Base-by-base conservation (phyloP, 2,113 vertebrate genomes). In the Barbus barbus region DNA sequence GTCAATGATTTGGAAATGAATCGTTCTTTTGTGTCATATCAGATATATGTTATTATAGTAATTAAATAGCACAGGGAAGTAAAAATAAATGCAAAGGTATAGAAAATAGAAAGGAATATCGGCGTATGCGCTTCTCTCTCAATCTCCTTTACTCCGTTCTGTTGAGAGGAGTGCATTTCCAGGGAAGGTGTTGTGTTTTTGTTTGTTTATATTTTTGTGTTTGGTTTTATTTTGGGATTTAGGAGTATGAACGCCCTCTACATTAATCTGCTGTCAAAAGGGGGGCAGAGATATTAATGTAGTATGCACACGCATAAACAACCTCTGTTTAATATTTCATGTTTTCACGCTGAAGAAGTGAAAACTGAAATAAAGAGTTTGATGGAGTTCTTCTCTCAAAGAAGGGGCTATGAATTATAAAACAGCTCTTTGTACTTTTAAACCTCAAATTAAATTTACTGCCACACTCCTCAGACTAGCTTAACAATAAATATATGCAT, bases 211-310 rank as follows among this genome's bases (percentile, higher is more conserved):
- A 18, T 76, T 44, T 76, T 24, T 71, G 33, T 44, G 7, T 80
- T 80, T 63, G 65, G 20, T 20, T 73, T 83, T 79, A 73, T 86
- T 73, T 78, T 38, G 11, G 56, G 65, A 86, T 83, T 77, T 60
- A 78, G 36, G 63, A 67, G 11, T 72, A 74, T 72, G 41, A 63
- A 41, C 41, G 8, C 60, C 71, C 46, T 61, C 85, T 51, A 72
- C 38, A 83, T 63, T 79, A 85, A 85, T 85, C 77, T 85, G 12
- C 14, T 78, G 61, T 81, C 79, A 69, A 86, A 73, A 22, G 48
- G 3, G 46, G 51, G 20, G n/a, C 41, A 60, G 75, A n/a, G 16
- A 46, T 18, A 65, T 13, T 36, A 83, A 83, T 60, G 22, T 41
- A 36, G 51, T 24, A 76, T 44, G 53, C 56, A 81, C 74, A 73